Percentiles rank a stretch among this genome's conserved stretches.
These are phyloP conservation scores for Hymenopus coronatus DNA, from an alignment of 2,888 invertebrate species.

Conservation along the genomic window DNA sequence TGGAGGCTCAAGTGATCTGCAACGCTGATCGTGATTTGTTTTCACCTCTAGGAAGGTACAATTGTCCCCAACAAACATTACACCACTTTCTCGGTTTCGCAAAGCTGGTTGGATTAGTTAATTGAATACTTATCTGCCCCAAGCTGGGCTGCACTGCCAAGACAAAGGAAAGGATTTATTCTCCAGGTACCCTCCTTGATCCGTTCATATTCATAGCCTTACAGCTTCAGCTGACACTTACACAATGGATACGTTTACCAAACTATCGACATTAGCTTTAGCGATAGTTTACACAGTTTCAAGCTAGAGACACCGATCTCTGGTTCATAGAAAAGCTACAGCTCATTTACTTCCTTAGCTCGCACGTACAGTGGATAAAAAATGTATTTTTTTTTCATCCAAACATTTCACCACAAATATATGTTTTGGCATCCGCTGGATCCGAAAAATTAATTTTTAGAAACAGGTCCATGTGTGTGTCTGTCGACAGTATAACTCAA, in stretches of 20 bases:
- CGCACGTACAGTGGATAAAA: too few relatives aligned
- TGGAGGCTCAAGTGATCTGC: not conserved
- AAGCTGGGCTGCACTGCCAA: not conserved
- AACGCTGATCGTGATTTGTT: not conserved
- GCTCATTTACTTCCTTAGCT: too few relatives aligned
- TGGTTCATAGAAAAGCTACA: too few relatives aligned
- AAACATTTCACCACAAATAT: too few relatives aligned
- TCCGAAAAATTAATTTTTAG: too few relatives aligned
- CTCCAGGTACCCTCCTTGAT: not conserved
- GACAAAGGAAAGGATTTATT: not conserved
- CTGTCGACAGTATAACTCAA: too few relatives aligned
- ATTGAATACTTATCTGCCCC: not conserved
- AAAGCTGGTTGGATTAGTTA: not conserved
- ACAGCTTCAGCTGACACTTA: not conserved
- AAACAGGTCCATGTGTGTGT: too few relatives aligned
- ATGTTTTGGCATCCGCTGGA: too few relatives aligned
- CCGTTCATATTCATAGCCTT: not conserved
- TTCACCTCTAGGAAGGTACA: not conserved
- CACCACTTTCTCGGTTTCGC: not conserved
- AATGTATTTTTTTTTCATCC: too few relatives aligned
- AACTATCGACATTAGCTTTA: not conserved
- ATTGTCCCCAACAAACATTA: not conserved
- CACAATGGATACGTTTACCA: not conserved
- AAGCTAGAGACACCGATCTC: too few relatives aligned
- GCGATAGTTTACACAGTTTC: not conserved